Conservation (phyloP, 35 echinoderm and acorn worm species). For the Chiridota heheva region DNA sequence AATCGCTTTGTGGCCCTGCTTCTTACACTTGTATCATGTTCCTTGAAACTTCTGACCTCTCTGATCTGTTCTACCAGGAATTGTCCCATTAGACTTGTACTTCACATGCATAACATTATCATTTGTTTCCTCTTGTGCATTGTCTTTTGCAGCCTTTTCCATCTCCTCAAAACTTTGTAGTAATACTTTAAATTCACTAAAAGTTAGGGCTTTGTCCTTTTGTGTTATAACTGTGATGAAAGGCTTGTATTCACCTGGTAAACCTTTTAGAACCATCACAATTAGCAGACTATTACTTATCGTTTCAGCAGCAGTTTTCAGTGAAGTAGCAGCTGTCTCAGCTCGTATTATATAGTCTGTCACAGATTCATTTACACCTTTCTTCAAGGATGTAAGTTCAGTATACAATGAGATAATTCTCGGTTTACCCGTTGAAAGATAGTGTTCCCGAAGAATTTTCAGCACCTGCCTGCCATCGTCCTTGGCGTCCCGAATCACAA, state of each 20-base stretch:
- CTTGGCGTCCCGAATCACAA: conserved; percentile 17
- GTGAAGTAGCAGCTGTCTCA: conserved; percentile 31
- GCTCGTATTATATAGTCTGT: conserved; percentile 35
- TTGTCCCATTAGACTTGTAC: too few relatives aligned
- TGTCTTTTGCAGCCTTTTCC: too few relatives aligned
- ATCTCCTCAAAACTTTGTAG: conserved; percentile 35
- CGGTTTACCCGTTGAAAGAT: conserved; percentile 18
- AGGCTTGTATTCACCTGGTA: conserved; percentile 15
- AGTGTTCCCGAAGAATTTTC: conserved; percentile 28
- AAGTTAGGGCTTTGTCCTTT: conserved; percentile 14
- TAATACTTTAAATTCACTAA: conserved; percentile 27
- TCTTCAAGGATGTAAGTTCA: conserved; percentile 42
- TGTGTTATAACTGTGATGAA: conserved; percentile 40
- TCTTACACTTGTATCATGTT: conserved; percentile 21
- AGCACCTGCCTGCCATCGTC: conserved; percentile 21
- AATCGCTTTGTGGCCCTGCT: conserved; percentile 22
- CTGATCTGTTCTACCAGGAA: too few relatives aligned
- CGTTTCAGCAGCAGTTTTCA: conserved; percentile 28
- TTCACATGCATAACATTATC: too few relatives aligned
- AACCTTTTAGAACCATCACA: conserved; percentile 25
- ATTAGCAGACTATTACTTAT: conserved; percentile 13
- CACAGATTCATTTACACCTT: neutral
- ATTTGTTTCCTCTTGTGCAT: too few relatives aligned
- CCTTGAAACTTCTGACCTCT: too few relatives aligned
- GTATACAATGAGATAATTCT: conserved; percentile 41